Conservation (phyloP, 2,888 invertebrate species). For the Pherbina coryleti region DNA sequence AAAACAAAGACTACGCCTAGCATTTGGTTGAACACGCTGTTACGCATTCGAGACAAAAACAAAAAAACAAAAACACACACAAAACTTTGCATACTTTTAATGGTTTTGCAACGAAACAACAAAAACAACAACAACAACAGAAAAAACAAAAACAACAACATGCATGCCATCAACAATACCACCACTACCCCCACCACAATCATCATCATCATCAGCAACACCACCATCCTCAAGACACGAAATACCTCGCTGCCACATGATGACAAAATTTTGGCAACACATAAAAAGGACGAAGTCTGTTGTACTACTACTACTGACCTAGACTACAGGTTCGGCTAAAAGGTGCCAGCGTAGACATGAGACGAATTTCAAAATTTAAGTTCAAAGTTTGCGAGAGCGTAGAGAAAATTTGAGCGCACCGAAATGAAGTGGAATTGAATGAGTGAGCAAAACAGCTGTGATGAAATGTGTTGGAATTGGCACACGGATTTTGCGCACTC, state of each 20-base stretch:
- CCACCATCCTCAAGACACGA: neutral
- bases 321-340: conserved; percentile 51
- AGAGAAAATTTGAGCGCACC: neutral
- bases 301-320: conserved; percentile 61
- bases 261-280: conserved; percentile 1
- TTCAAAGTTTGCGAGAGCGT: neutral
- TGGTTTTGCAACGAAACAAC: neutral
- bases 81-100: conserved; percentile 22
- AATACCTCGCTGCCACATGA: neutral
- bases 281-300: neutral
- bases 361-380: neutral
- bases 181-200: neutral
- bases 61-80: neutral
- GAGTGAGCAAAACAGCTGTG: neutral
- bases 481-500: conserved; percentile 20
- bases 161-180: neutral
- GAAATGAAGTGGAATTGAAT: neutral
- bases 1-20: conserved; percentile 13
- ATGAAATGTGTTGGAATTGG: neutral
- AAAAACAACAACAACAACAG: neutral
- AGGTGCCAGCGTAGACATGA: conserved; percentile 36
- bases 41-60: neutral
- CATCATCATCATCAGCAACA: neutral
- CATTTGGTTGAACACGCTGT: neutral
- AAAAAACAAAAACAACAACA: neutral